These are phyloP conservation scores for Lepeophtheirus nordmannii DNA, from an alignment of 2,888 invertebrate species.

Conservation along the genomic window DNA sequence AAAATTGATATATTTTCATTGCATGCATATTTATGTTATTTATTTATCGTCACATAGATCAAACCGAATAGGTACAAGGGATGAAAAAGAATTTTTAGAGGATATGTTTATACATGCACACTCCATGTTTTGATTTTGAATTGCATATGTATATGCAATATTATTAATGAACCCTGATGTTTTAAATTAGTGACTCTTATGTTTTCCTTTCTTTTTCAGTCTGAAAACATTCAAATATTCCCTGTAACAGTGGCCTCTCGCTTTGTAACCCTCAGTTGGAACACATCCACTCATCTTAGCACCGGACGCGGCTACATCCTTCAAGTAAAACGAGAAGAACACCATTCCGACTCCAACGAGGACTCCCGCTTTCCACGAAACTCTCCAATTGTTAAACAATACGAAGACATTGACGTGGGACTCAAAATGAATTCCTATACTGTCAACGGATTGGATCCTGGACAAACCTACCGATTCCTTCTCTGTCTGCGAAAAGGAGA, in stretches of 20 bases:
- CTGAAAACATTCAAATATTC: conserved; percentile 29
- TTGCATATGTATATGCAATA: too few relatives aligned
- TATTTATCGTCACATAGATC: too few relatives aligned
- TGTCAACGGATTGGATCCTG: conserved; percentile 33
- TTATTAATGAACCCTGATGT: too few relatives aligned
- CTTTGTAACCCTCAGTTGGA: conserved; percentile 34
- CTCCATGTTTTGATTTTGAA: too few relatives aligned
- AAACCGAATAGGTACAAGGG: too few relatives aligned
- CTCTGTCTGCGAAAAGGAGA: conserved; percentile 32
- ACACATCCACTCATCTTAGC: conserved; percentile 30
- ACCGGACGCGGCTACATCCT: conserved; percentile 24
- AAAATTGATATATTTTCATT: too few relatives aligned
- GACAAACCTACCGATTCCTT: conserved; percentile 34
- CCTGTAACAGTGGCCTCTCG: conserved; percentile 32
- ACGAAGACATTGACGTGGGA: conserved; percentile 26
- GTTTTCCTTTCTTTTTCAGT: conserved; percentile 20
- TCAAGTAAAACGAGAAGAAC: conserved; percentile 17
- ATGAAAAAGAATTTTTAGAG: too few relatives aligned
- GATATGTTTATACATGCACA: too few relatives aligned
- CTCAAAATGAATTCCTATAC: conserved; percentile 33
- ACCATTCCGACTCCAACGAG: conserved; percentile 24
- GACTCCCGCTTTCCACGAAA: background rate
- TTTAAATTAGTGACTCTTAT: too few relatives aligned
- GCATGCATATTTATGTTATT: too few relatives aligned
- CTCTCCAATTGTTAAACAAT: conserved; percentile 7